These are phyloP conservation scores for Rhagophthalmus giganteus DNA, from an alignment of 2,888 invertebrate genomes.

Conservation along the genomic window DNA sequence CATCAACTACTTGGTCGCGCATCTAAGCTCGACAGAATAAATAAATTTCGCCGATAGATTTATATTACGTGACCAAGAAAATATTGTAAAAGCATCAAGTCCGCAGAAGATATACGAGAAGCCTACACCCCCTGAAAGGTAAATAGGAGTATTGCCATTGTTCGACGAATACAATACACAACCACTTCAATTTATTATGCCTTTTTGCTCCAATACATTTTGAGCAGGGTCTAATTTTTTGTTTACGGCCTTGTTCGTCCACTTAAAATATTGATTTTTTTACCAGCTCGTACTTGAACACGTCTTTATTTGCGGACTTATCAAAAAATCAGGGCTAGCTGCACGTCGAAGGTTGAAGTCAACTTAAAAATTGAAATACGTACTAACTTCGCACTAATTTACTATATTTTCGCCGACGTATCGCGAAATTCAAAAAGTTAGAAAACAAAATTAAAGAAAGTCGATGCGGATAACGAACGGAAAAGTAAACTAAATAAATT, in stretches of 20 bases:
- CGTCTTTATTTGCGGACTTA: too few relatives aligned
- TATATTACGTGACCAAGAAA: too few relatives aligned
- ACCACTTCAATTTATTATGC: background rate
- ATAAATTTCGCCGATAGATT: too few relatives aligned
- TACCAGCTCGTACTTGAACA: too few relatives aligned
- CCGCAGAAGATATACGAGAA: background rate
- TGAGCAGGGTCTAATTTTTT: too few relatives aligned
- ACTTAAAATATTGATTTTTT: too few relatives aligned
- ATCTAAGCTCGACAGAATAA: background rate
- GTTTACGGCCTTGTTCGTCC: too few relatives aligned
- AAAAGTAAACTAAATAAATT: constrained; percentile 22
- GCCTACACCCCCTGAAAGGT: background rate
- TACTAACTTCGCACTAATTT: too few relatives aligned
- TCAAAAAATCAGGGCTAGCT: too few relatives aligned
- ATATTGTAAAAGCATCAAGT: background rate
- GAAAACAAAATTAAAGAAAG: constrained; percentile 21
- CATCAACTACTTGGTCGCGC: constrained; percentile 7
- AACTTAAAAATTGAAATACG: too few relatives aligned
- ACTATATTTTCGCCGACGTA: too few relatives aligned
- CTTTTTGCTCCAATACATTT: background rate
- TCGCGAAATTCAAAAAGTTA: constrained; percentile 12
- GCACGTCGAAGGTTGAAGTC: too few relatives aligned
- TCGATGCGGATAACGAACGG: constrained; percentile 7
- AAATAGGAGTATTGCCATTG: background rate
- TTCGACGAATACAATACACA: background rate